phyloP scores from a whole-genome alignment of 2,797 vertebrate species.

The Ciconia nigra region DNA sequence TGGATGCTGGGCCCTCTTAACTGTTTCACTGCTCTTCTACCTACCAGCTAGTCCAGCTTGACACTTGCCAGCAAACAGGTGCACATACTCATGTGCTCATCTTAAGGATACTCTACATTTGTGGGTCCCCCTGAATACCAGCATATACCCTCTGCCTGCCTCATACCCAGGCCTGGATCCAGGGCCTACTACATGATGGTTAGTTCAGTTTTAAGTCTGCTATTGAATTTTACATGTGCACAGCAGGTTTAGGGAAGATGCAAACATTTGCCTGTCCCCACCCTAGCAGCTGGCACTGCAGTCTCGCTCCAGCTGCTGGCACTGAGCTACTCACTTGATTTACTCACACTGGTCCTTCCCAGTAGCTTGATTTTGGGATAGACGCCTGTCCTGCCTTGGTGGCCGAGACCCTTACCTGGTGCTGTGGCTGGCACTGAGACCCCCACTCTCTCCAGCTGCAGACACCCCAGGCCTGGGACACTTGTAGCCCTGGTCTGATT shows the following conservation, averaged over 20 bases:
- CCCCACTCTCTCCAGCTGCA: not conserved
- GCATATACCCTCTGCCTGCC: not conserved
- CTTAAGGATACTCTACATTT: not conserved
- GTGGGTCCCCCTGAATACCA: not conserved
- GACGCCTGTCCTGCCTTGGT: rapidly evolving
- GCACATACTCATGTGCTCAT: rapidly evolving
- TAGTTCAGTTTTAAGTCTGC: not conserved
- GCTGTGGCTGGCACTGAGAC: not conserved
- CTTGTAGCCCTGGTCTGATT: not conserved
- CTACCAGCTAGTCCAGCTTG: not conserved
- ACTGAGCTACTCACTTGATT: not conserved
- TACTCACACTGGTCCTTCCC: not conserved
- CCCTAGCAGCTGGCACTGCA: not conserved
- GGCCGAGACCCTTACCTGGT: not conserved
- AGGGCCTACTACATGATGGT: rapidly evolving
- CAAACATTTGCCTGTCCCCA: not conserved
- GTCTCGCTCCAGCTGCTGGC: not conserved
- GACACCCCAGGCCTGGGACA: not conserved
- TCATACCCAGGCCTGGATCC: not conserved
- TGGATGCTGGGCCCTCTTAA: not conserved
- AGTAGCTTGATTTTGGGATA: not conserved
- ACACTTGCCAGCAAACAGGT: not conserved
- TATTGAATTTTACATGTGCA: not conserved
- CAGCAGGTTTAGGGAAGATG: not conserved
- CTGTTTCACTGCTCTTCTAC: not conserved